Conservation (phyloP, 2,888 invertebrate species). For the Dione vanillae region DNA sequence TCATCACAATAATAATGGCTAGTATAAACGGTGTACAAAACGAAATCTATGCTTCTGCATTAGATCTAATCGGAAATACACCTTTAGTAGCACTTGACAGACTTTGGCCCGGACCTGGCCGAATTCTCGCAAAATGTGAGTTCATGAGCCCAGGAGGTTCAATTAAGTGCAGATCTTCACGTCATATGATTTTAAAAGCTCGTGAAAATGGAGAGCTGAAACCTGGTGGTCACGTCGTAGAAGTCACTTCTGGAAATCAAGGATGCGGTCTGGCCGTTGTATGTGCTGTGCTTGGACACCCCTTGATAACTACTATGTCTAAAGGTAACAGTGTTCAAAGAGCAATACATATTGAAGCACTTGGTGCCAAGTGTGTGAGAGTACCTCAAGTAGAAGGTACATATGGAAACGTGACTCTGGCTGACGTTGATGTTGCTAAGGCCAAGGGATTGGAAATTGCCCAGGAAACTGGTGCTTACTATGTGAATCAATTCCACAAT, state of each 20-base stretch:
- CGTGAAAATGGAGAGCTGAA: constrained; percentile 61
- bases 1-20: constrained; percentile 37
- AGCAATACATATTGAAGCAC: constrained; percentile 77
- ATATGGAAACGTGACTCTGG: constrained; percentile 64
- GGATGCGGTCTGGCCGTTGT: constrained; percentile 77
- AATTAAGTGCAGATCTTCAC: constrained; percentile 74
- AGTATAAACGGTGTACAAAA: constrained; percentile 55
- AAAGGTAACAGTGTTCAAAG: constrained; percentile 75
- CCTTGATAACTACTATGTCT: constrained; percentile 74
- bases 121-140: constrained; percentile 77
- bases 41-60: constrained; percentile 74
- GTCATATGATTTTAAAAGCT: constrained; percentile 71
- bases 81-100: constrained; percentile 77
- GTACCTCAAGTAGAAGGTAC: constrained; percentile 66
- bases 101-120: constrained; percentile 70
- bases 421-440: constrained; percentile 72
- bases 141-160: constrained; percentile 80
- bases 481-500: constrained; percentile 74
- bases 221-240: constrained; percentile 68
- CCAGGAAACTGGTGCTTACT: constrained; percentile 67
- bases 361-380: constrained; percentile 72
- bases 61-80: constrained; percentile 77
- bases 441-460: constrained; percentile 63
- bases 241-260: constrained; percentile 78
- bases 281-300: constrained; percentile 73